Evolutionary conservation across 2,797 vertebrate genomes (phyloP).

Genomic region (Nyctalus aviator): DNA sequence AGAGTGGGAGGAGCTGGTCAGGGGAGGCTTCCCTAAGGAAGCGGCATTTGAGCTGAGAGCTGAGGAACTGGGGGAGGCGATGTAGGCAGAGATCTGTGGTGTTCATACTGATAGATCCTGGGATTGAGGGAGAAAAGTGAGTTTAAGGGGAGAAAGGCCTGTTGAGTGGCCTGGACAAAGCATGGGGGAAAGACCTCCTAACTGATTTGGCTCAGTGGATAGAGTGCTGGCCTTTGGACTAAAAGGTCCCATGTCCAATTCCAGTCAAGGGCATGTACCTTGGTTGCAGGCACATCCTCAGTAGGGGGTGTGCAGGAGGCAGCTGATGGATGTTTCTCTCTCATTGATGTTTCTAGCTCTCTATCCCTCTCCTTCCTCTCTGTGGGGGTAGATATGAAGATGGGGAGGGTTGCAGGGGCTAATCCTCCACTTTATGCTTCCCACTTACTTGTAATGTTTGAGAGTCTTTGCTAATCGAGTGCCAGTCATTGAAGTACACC

Average conservation of each 20-base stretch:
- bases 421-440: not conserved
- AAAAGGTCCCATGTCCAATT: too few species aligned
- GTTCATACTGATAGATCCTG: not conserved
- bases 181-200: not conserved
- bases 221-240: too few species aligned
- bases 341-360: too few species aligned
- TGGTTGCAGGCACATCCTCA: too few species aligned
- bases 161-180: not conserved
- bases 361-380: too few species aligned
- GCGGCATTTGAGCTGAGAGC: not conserved
- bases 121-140: not conserved
- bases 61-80: not conserved
- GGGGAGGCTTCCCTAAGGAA: not conserved
- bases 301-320: too few species aligned
- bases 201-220: too few species aligned
- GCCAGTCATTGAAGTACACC: not conserved
- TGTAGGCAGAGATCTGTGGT: not conserved
- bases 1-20: not conserved
- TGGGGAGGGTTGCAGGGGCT: not conserved
- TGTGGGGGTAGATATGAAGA: not conserved
- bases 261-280: too few species aligned
- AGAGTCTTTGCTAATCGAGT: constrained; percentile 28
- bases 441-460: constrained; percentile 5
- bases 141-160: not conserved
- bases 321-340: too few species aligned